Conservation (phyloP, 1,140 invertebrate genomes). For the Medauroidea extradentata region DNA sequence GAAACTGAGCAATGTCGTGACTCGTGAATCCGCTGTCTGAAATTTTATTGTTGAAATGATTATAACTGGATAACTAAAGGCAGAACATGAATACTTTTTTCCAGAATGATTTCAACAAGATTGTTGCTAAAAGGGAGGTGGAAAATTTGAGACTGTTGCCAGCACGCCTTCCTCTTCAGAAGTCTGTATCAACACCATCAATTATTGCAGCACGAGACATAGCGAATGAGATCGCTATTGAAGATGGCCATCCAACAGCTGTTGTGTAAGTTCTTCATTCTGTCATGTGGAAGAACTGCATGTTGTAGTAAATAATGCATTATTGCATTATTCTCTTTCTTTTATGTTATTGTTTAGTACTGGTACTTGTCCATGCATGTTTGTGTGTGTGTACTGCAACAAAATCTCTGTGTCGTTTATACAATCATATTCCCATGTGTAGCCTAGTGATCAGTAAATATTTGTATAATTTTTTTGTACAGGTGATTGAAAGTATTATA, state of each 20-base stretch:
- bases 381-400: no score
- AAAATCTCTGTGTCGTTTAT: no score
- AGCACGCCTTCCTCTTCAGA: slow-evolving; percentile 75
- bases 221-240: slow-evolving; percentile 27
- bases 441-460: no score
- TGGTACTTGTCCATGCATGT: neutral
- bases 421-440: no score
- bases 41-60: no score
- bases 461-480: no score
- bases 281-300: no score
- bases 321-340: neutral
- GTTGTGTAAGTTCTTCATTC: neutral
- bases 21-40: no score
- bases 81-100: slow-evolving; percentile 14
- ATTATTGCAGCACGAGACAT: slow-evolving; percentile 66
- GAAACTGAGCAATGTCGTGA: no score
- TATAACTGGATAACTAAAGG: no score
- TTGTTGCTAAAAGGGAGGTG: slow-evolving; percentile 53
- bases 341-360: neutral
- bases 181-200: slow-evolving; percentile 86
- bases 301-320: slow-evolving; percentile 1
- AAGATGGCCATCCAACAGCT: neutral
- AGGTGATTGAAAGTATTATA: no score
- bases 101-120: slow-evolving; percentile 56
- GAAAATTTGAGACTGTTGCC: slow-evolving; percentile 59